phyloP scores from a whole-genome alignment of 2,888 invertebrate species.

The Philopedon plagiatum region DNA sequence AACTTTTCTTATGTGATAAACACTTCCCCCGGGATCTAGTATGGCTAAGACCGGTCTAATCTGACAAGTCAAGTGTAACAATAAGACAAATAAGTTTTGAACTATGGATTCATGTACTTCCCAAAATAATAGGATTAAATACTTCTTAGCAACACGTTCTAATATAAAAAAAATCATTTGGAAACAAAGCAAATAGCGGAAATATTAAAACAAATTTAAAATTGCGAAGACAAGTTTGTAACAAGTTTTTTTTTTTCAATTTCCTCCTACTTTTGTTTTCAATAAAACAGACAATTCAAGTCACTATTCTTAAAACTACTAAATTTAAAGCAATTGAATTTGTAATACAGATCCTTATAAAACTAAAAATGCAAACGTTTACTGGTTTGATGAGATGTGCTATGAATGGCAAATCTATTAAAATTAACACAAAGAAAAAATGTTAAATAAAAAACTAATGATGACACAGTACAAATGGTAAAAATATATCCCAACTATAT shows the following conservation, averaged over 20 bases:
- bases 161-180: too few relatives aligned
- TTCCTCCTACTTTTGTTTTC: background rate
- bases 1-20: too few relatives aligned
- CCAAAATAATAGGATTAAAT: too few relatives aligned
- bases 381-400: constrained; percentile 66
- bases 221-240: background rate
- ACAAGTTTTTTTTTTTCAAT: background rate
- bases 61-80: too few relatives aligned
- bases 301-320: background rate
- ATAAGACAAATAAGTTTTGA: too few relatives aligned
- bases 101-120: too few relatives aligned
- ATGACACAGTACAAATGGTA: background rate
- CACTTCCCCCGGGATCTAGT: too few relatives aligned
- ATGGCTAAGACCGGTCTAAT: too few relatives aligned
- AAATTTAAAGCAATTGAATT: background rate
- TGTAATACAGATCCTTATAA: background rate
- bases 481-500: too few relatives aligned
- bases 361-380: constrained; percentile 44
- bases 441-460: background rate
- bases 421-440: background rate
- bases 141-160: too few relatives aligned
- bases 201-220: too few relatives aligned
- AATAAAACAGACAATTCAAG: constrained; percentile 7
- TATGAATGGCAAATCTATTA: constrained; percentile 51
- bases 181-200: too few relatives aligned